A percentile compares a stretch with the other conserved stretches of the same genome.
Conservation (phyloP, 1,140 invertebrate species). For the Papilio helenus region DNA sequence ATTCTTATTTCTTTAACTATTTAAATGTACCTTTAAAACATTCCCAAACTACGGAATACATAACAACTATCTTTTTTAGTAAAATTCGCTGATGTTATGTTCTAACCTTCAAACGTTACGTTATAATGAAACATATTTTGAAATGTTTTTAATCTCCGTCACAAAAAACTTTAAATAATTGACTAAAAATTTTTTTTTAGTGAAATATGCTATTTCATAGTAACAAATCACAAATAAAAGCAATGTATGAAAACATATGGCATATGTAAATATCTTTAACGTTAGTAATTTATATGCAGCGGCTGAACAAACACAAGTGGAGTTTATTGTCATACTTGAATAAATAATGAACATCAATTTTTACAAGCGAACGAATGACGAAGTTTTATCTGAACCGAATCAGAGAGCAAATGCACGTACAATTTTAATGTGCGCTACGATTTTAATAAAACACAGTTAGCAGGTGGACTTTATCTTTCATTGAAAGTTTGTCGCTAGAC, state of each 20-base stretch:
- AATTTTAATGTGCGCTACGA: conserved; percentile 21
- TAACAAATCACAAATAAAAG: background rate
- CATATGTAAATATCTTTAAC: background rate
- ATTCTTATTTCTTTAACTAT: background rate
- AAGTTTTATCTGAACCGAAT: conserved; percentile 25
- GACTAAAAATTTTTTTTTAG: background rate
- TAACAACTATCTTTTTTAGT: too few species aligned
- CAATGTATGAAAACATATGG: background rate
- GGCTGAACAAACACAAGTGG: background rate
- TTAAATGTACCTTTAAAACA: background rate
- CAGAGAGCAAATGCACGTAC: conserved; percentile 6
- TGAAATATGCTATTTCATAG: background rate
- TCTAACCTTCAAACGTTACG: too few species aligned
- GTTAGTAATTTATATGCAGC: background rate
- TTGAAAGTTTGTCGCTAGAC: conserved; percentile 5
- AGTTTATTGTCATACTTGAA: conserved; percentile 17
- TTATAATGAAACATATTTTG: too few species aligned
- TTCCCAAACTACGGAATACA: background rate
- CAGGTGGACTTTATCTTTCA: conserved; percentile 20
- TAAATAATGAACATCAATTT: conserved; percentile 26
- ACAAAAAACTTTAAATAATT: too few species aligned
- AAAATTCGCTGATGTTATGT: too few species aligned
- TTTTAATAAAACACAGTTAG: conserved; percentile 33
- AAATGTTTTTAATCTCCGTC: too few species aligned
- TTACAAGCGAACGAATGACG: conserved; percentile 12